phyloP scores from a whole-genome alignment of 2,888 invertebrate species.

The Cryptops parisi region DNA sequence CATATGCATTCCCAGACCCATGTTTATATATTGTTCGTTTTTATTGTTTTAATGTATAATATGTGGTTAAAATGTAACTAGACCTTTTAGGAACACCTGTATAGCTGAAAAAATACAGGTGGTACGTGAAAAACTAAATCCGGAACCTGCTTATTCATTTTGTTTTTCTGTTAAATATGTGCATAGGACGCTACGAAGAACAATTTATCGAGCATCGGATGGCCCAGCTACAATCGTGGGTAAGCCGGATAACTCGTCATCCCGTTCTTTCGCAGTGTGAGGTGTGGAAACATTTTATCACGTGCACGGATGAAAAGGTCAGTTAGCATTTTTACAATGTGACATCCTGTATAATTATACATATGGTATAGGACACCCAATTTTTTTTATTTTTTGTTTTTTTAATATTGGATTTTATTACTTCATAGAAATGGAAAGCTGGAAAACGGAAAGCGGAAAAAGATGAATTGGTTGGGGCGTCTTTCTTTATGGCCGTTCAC shows the following conservation, averaged over 20 bases:
- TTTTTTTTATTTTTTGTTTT: neutral
- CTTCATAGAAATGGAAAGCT: constrained; percentile 80
- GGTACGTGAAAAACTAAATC: too few relatives aligned
- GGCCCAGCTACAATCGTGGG: constrained; percentile 87
- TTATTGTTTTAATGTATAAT: neutral
- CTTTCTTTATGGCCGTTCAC: constrained; percentile 76
- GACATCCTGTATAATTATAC: neutral
- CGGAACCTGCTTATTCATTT: too few relatives aligned
- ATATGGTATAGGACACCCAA: neutral
- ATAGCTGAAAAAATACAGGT: neutral
- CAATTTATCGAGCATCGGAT: constrained; percentile 90
- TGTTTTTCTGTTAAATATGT: neutral
- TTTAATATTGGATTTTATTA: too few relatives aligned
- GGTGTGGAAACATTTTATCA: constrained; percentile 94
- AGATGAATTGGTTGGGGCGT: constrained; percentile 76
- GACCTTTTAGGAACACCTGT: neutral
- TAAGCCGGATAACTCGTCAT: constrained; percentile 91
- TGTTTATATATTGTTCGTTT: too few relatives aligned
- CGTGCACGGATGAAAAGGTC: constrained; percentile 90
- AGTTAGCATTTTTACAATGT: constrained; percentile 13
- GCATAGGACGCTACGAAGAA: constrained; percentile 79
- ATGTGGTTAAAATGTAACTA: neutral
- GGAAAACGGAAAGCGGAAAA: constrained; percentile 92
- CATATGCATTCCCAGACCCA: too few relatives aligned
- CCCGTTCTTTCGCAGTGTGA: constrained; percentile 81